Evolutionary conservation across 2,113 vertebrate species (phyloP), one percentile per base, ranked within the genome.

Genomic region (Hemiscyllium ocellatum): DNA sequence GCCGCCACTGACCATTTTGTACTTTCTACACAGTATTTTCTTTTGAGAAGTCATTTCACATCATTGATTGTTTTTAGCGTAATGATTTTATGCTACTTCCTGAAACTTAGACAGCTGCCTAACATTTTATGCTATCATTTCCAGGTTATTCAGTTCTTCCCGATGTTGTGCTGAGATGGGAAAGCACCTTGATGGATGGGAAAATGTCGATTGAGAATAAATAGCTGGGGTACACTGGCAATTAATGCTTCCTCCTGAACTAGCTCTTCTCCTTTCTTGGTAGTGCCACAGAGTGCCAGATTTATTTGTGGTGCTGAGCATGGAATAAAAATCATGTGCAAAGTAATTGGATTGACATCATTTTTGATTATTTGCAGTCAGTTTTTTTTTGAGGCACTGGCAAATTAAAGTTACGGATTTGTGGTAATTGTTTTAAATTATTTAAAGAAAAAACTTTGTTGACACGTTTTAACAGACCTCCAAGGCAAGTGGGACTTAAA

Each of bases 21-120:
- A n/a, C 89, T 66, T 91, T 66, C 33, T 20, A 33, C 26, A 20
- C 56, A 42, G 78, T 6, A n/a, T n/a, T 91, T 91, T 91, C 17
- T 65, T 91, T 91, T 65, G n/a, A 66, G 89, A 91, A 91, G 56
- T n/a, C 56, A 91, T 66, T 91, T 37, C 33, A 42, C 24, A 33
- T 37, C 89, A 91, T 66, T 91, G 89, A 91, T 91, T 66, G n/a
- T 20, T 91, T 91, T 65, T 65, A 65, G 33, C 29, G 17, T 91
- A 29, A 17, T 56, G n/a, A 91, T 66, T 91, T 91, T 65, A 90
- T 90, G 56, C 8, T 91, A 13, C 7, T 91, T 91, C 29, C 56
- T 91, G 89, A 65, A 37, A 66, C 4, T 61, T 91, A 65, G 87
- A 15, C 87, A 17, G 12, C 19, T 91, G 56, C 17, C 17, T 68